phyloP scores from a whole-genome alignment of 2,888 invertebrate genomes.

The Hypolimnas misippus region DNA sequence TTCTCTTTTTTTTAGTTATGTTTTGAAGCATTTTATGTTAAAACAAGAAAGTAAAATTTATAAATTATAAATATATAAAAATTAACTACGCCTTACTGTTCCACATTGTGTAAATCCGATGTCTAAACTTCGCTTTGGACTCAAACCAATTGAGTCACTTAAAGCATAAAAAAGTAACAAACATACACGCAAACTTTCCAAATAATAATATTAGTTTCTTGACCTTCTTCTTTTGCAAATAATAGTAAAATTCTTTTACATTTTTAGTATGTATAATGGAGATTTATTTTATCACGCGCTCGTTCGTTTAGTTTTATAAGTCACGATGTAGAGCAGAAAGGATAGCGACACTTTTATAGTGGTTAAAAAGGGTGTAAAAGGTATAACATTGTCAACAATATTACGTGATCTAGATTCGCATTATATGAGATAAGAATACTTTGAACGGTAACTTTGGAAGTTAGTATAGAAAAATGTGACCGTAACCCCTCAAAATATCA shows the following conservation, averaged over 20 bases:
- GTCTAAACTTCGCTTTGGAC: too few relatives aligned
- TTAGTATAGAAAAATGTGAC: not conserved
- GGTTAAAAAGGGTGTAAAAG: constrained; percentile 2
- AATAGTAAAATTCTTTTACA: not conserved
- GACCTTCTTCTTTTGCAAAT: too few relatives aligned
- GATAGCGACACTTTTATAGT: constrained; percentile 1
- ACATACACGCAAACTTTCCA: too few relatives aligned
- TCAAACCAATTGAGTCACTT: too few relatives aligned
- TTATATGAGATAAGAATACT: not conserved
- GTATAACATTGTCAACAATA: not conserved
- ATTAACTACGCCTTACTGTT: too few relatives aligned
- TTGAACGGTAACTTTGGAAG: not conserved
- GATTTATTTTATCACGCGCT: not conserved
- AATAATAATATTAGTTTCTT: too few relatives aligned
- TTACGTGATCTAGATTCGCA: constrained; percentile 11
- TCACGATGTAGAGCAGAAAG: not conserved
- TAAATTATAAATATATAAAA: too few relatives aligned
- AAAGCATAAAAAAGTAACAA: too few relatives aligned
- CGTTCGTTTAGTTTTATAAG: not conserved
- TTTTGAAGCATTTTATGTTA: too few relatives aligned
- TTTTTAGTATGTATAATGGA: not conserved
- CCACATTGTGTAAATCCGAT: too few relatives aligned
- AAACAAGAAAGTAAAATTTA: too few relatives aligned
- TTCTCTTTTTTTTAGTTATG: too few relatives aligned
- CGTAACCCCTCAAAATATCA: not conserved